These are phyloP conservation scores for Baronia brevicornis DNA, from an alignment of 2,888 invertebrate species.

Conservation along the genomic window DNA sequence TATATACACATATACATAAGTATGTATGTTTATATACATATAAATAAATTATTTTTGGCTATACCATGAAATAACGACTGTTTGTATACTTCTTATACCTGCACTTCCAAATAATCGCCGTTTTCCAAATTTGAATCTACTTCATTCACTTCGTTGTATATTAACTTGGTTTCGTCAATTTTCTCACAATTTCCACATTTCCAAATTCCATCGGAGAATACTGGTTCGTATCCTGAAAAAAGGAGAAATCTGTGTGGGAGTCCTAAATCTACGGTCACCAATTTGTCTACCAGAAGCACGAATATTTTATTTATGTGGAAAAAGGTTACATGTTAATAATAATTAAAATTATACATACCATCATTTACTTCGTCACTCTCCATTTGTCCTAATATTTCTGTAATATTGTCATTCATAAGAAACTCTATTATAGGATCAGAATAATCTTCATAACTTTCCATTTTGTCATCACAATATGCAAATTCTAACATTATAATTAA, in stretches of 20 bases:
- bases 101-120: constrained; percentile 19
- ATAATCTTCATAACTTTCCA: constrained; percentile 5
- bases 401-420: constrained; percentile 7
- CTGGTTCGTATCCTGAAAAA: constrained; percentile 18
- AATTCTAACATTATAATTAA: not conserved
- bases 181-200: constrained; percentile 25
- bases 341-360: constrained; percentile 1
- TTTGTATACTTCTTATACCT: constrained; percentile 16
- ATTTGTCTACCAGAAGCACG: not conserved
- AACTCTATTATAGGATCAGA: constrained; percentile 8
- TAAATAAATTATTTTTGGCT: not conserved
- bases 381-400: not conserved
- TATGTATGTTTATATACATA: not conserved
- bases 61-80: not conserved
- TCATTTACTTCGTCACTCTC: not conserved
- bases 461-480: not conserved
- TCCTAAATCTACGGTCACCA: not conserved
- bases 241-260: too few relatives aligned
- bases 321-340: not conserved
- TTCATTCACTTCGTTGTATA: constrained; percentile 22
- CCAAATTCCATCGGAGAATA: constrained; percentile 22
- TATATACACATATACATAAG: not conserved
- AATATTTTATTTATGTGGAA: not conserved
- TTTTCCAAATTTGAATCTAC: constrained; percentile 18
- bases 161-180: constrained; percentile 17